Percentiles rank a stretch among this genome's conserved stretches.
phyloP scores from a whole-genome alignment of 2,113 vertebrate species.

The Cryptomyrus ogoouensis region DNA sequence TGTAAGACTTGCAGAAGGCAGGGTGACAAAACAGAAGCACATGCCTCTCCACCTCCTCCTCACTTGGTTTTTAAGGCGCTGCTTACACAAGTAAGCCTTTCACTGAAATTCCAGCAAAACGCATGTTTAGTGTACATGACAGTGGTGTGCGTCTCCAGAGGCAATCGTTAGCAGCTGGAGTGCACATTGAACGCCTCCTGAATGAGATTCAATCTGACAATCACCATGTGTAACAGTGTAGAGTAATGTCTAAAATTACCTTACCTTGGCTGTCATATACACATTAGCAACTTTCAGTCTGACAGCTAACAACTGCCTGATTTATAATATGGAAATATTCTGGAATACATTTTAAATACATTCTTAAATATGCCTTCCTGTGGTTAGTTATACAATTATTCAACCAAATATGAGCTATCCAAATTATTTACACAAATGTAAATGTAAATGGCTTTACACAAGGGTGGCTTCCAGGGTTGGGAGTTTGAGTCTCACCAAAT shows the following conservation, averaged over 20 bases:
- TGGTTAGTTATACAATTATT: background rate
- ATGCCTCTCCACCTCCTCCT: background rate
- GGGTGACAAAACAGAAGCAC: background rate
- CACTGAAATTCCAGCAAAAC: background rate
- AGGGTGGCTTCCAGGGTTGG: background rate
- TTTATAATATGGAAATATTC: background rate
- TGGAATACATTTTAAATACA: background rate
- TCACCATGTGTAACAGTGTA: background rate
- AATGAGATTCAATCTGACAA: slow-evolving; percentile 11
- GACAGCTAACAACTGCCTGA: background rate
- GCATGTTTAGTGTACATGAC: slow-evolving; percentile 1
- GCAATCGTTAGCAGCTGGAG: background rate
- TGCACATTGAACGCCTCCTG: background rate
- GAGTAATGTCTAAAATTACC: background rate
- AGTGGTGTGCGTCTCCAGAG: background rate
- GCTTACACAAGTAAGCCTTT: background rate
- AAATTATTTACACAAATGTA: background rate
- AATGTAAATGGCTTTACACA: background rate
- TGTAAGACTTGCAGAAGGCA: background rate
- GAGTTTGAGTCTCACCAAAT: background rate
- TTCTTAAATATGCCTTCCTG: background rate
- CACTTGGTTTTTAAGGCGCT: background rate
- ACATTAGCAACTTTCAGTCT: background rate
- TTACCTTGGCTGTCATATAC: background rate
- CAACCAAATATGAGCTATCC: background rate